These are phyloP conservation scores for Nomada goodeniana DNA, from an alignment of 2,888 invertebrate genomes.

Conservation along the genomic window DNA sequence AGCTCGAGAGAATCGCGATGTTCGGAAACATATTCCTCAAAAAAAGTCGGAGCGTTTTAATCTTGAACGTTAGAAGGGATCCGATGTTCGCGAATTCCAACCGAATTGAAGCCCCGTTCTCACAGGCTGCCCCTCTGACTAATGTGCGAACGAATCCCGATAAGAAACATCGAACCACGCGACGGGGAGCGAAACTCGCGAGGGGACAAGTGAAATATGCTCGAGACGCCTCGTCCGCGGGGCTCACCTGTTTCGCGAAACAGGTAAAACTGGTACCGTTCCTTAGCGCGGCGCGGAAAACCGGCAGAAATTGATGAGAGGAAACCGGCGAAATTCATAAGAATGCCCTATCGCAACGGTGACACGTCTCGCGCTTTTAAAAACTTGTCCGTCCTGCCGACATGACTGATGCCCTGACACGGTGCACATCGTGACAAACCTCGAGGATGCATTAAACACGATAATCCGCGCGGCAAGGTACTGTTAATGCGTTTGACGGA, in stretches of 20 bases:
- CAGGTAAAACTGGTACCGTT: conserved; percentile 28
- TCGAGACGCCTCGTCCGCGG: no score
- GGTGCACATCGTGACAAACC: conserved; percentile 25
- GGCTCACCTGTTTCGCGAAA: conserved; percentile 5
- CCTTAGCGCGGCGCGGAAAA: background rate
- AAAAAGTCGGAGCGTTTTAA: background rate
- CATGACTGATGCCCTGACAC: conserved; percentile 45
- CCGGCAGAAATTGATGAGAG: conserved; percentile 22
- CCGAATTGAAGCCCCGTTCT: conserved; percentile 30
- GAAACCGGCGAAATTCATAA: conserved; percentile 28
- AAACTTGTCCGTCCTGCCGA: conserved; percentile 31
- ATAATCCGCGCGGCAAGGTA: conserved; percentile 37
- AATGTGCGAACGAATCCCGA: conserved; percentile 37
- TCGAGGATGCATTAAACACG: conserved; percentile 40
- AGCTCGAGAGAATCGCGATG: background rate
- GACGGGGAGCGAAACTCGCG: background rate
- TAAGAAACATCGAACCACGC: conserved; percentile 1
- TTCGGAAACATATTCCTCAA: background rate
- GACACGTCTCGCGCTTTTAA: background rate
- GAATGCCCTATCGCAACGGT: background rate
- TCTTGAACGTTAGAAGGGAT: background rate
- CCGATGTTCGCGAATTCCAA: background rate
- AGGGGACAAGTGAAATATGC: conserved; percentile 7
- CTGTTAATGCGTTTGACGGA: conserved; percentile 24
- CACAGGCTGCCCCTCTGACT: conserved; percentile 44